phyloP scores from a whole-genome alignment of 1,140 invertebrate species.

The Coenobita brevimanus region DNA sequence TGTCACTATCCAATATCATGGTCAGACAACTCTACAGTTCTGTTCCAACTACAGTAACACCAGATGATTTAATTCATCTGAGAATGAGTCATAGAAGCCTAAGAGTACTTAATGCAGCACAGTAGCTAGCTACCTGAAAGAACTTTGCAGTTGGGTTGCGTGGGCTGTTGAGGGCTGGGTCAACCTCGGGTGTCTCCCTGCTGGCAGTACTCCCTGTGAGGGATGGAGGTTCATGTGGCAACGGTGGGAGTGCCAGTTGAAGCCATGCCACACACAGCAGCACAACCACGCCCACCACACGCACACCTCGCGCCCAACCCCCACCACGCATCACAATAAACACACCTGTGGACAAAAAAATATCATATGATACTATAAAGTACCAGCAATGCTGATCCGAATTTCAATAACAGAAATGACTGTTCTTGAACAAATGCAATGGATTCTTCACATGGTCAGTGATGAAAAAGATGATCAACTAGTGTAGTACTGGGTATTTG shows the following conservation, averaged over 20 bases:
- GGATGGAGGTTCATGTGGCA: slow-evolving; percentile 65
- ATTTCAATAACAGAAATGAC: no score
- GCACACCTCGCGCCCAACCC: slow-evolving; percentile 60
- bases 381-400: no score
- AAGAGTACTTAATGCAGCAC: not conserved
- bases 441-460: no score
- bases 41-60: no score
- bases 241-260: slow-evolving; percentile 65
- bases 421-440: no score
- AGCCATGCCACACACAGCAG: slow-evolving; percentile 69
- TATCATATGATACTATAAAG: no score
- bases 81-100: no score
- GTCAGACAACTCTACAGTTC: no score
- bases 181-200: slow-evolving; percentile 60
- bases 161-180: slow-evolving; percentile 42
- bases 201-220: slow-evolving; percentile 38
- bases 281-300: slow-evolving; percentile 65
- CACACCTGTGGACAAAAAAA: slow-evolving; percentile 3
- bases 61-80: not conserved
- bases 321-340: slow-evolving; percentile 63
- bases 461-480: no score
- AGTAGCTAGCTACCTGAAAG: slow-evolving; percentile 26
- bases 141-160: slow-evolving; percentile 43
- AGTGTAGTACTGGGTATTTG: no score
- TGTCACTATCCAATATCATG: no score